phyloP scores from a whole-genome alignment of 2,888 invertebrate genomes.

The Eilema depressum region DNA sequence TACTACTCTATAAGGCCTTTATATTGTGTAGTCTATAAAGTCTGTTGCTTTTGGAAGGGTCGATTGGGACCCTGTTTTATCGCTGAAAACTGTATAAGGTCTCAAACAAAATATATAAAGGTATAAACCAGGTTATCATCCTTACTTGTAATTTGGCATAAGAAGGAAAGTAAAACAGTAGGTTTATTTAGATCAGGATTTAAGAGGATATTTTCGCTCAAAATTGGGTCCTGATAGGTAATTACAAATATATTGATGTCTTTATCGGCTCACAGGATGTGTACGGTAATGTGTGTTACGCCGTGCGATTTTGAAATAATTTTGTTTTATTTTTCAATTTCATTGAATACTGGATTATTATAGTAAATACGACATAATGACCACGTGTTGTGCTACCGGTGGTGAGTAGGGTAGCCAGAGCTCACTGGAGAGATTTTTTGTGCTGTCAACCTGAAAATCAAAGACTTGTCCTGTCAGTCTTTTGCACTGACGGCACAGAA shows the following conservation, averaged over 20 bases:
- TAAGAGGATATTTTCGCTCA: not conserved
- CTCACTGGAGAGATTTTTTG: too few species aligned
- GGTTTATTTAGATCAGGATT: not conserved
- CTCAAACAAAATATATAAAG: not conserved
- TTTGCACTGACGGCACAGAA: too few species aligned
- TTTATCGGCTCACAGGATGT: not conserved
- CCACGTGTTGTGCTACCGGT: too few species aligned
- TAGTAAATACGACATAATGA: too few species aligned
- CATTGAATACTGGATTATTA: too few species aligned
- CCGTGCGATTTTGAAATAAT: too few species aligned
- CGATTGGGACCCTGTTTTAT: slow-evolving; percentile 45
- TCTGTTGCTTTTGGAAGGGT: slow-evolving; percentile 42
- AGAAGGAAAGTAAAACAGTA: not conserved
- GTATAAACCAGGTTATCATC: not conserved
- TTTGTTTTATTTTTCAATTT: too few species aligned
- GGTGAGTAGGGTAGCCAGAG: too few species aligned
- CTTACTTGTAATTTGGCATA: not conserved
- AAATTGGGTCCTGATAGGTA: not conserved
- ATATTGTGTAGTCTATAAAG: slow-evolving; percentile 42
- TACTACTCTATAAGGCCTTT: slow-evolving; percentile 35
- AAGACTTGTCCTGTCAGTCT: too few species aligned
- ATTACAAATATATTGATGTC: not conserved
- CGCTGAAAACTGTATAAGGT: slow-evolving; percentile 8
- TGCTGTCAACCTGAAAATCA: too few species aligned
- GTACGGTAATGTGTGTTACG: not conserved